A percentile compares a stretch with the other conserved stretches of the same genome.
These are phyloP conservation scores for Protobothrops mucrosquamatus DNA, from an alignment of 2,113 vertebrate species.

Conservation along the genomic window DNA sequence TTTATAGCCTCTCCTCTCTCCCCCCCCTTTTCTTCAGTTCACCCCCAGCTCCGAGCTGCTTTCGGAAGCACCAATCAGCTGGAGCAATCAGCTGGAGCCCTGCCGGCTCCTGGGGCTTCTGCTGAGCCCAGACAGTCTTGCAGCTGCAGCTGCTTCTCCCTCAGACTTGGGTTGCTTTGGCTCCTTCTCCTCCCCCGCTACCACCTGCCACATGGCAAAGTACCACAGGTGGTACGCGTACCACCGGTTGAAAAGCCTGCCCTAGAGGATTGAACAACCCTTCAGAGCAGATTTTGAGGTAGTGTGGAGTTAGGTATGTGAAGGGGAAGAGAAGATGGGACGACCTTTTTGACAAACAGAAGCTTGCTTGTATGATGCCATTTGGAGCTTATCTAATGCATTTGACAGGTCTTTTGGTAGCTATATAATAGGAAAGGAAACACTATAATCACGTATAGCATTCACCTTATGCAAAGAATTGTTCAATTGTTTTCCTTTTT, in stretches of 20 bases:
- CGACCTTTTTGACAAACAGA: not conserved
- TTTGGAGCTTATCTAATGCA: not conserved
- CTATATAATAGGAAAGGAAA: not conserved
- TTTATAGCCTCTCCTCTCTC: too few relatives aligned
- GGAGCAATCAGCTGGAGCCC: too few relatives aligned
- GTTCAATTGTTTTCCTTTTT: slow-evolving; percentile 40
- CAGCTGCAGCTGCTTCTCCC: too few relatives aligned
- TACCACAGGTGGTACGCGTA: too few relatives aligned
- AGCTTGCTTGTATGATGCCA: not conserved
- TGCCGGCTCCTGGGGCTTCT: too few relatives aligned
- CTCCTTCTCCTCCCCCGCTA: too few relatives aligned
- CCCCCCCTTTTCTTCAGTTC: too few relatives aligned
- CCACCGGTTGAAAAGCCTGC: not conserved
- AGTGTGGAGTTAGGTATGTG: not conserved
- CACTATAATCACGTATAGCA: not conserved
- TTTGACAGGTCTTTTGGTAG: not conserved
- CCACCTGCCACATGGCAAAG: too few relatives aligned
- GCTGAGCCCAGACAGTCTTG: too few relatives aligned
- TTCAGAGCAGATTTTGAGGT: not conserved
- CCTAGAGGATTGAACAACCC: not conserved
- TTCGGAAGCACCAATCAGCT: too few relatives aligned
- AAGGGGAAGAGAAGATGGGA: not conserved
- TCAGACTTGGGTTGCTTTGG: too few relatives aligned
- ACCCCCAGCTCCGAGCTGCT: too few relatives aligned
- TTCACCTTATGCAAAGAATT: not conserved